Evolutionary conservation across 2,113 vertebrate species (phyloP), one percentile per base, ranked within the genome.

Genomic region (Corythaixoides concolor): DNA sequence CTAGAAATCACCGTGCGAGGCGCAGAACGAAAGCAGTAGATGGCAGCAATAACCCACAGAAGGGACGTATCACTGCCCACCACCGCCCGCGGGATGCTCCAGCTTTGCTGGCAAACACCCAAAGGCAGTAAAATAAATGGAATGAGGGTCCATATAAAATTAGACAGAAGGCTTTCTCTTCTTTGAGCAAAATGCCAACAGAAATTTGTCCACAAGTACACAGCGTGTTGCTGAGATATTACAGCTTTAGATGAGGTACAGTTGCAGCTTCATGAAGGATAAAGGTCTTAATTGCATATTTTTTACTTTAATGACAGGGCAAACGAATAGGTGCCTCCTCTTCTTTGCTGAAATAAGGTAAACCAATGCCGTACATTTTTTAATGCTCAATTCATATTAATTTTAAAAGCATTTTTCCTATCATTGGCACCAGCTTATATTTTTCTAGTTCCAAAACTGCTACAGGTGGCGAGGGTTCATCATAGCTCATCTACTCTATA

Each of bases 11-110:
- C 78, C 3, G 19, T 27, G 45, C 11, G 8, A 39, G 28, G 27
- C 18, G 3, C 35, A 11, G 27, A 12, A 11, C 37, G 47, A 3
- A 0, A 52, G 56, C 93, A 64, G 79, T 13, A 86, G 95, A 56
- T 85, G 97, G 94, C 96, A 97, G 88, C 91, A 89, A 19, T 5
- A 53, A 47, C 66, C 64, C 43, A 35, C 72, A 15, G 45, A 23
- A 55, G 43, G 35, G 80, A 6, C 0, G 11, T 1, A 32, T 3
- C 53, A 5, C 17, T 21, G 76, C 60, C 64, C 58, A 35, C 24
- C 45, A 8, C 37, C 1, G 1, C 52, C 69, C 73, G 7, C 21
- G 41, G 63, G 5, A 15, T 43, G 5, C 20, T 24, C 59, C 67
- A n/a, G 0, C 45, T 21, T 6, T 2, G 4, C 26, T n/a, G 85